phyloP scores from a whole-genome alignment of 2,888 invertebrate species.

The Sipha maydis region DNA sequence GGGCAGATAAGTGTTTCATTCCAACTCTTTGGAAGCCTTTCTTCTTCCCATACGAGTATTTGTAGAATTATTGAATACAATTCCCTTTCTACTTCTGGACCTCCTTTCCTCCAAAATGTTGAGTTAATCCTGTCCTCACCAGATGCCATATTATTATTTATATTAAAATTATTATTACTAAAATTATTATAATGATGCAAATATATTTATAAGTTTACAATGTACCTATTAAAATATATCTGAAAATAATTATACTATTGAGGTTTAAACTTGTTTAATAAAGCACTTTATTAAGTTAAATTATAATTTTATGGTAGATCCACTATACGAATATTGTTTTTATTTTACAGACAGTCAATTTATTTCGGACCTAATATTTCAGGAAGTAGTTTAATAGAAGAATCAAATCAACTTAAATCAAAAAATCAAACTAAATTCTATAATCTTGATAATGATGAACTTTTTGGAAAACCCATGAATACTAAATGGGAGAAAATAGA shows the following conservation, averaged over 20 bases:
- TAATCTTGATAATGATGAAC: conserved; percentile 46
- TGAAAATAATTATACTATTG: not conserved
- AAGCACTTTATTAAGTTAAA: not conserved
- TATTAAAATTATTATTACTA: no score
- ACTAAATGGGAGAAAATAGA: conserved; percentile 29
- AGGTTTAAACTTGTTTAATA: not conserved
- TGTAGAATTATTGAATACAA: no score
- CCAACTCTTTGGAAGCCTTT: no score
- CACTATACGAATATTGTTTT: not conserved
- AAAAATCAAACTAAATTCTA: not conserved
- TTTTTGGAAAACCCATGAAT: conserved; percentile 47
- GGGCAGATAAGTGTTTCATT: no score
- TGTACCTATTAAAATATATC: not conserved
- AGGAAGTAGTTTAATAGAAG: conserved; percentile 10
- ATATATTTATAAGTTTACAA: no score
- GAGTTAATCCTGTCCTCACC: no score
- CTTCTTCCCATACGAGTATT: no score
- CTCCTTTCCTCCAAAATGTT: no score
- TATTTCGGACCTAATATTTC: conserved; percentile 40
- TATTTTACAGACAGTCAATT: not conserved
- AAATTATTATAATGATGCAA: no score
- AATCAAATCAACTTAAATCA: conserved; percentile 23
- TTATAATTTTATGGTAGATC: not conserved
- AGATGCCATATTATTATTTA: no score
- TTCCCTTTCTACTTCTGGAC: no score